Base-by-base conservation (phyloP, 2,888 invertebrate genomes). In the Zhuqinia jingwanae region DNA sequence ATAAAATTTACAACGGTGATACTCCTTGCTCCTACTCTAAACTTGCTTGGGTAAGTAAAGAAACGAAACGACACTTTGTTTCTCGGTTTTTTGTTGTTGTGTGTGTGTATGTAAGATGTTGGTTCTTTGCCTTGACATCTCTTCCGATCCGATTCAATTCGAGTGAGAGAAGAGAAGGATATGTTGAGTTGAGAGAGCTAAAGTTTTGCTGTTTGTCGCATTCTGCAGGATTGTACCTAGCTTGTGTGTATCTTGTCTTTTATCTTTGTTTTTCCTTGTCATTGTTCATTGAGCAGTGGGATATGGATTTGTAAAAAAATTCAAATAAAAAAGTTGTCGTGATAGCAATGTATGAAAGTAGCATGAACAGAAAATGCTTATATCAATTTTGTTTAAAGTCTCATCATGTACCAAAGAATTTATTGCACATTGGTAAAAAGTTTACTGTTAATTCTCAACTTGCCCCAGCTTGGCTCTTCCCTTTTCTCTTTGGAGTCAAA, bases 101-200 rank as follows among this genome's bases (percentile, higher is more conserved):
- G 53, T 6, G 8, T 8, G 3, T 36, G 8, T 6, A 3, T 36
- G 36, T 6, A 36, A 3, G 3, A 8, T 8, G 3, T 8, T 36
- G 36, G 36, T 36, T 36, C n/a, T 60, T 84, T 65, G 84, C 84
- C 84, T 84, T 84, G 84, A 84, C 84, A 84, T 84, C 84, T 75
- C 63, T n/a, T n/a, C n/a, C n/a, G n/a, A n/a, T n/a, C n/a, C n/a
- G n/a, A n/a, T 36, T 36, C 36, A 36, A 36, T 3, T 36, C 8
- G 36, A 6, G 3, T 36, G 36, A 6, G 36, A 36, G 8, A 36
- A 36, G 36, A 36, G 8, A 36, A 36, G 3, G 36, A 36, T n/a
- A n/a, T n/a, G n/a, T n/a, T n/a, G 45, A 60, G 45, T 82, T n/a
- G n/a, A n/a, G n/a, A n/a, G n/a, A n/a, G n/a, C n/a, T n/a, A n/a